phyloP scores from a whole-genome alignment of 2,113 vertebrate genomes.

The Oreocharis arfaki region DNA sequence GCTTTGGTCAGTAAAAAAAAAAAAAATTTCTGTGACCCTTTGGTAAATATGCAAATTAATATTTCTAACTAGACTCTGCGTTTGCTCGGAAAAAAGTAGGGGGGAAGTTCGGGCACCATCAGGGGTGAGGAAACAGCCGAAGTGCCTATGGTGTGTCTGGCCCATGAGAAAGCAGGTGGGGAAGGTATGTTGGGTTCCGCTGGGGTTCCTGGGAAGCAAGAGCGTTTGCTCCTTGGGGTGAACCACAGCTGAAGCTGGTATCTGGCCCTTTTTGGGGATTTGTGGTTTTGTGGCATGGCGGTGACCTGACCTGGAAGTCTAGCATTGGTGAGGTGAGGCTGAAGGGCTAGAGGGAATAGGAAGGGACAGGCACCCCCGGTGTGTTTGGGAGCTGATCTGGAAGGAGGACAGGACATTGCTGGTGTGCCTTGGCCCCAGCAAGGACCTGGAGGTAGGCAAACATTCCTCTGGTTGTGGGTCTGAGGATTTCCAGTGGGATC shows the following conservation, averaged over 20 bases:
- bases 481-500: not conserved
- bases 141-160: not conserved
- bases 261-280: not conserved
- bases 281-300: accelerated
- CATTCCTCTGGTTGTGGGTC: accelerated
- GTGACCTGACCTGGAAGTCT: not conserved
- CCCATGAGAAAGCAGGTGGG: accelerated
- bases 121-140: accelerated
- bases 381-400: not conserved
- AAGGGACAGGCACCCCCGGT: accelerated
- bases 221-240: not conserved
- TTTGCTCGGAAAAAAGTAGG: not conserved
- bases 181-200: accelerated
- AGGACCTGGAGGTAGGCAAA: not conserved
- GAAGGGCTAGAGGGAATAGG: not conserved
- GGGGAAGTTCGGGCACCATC: not conserved
- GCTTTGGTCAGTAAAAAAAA: not conserved
- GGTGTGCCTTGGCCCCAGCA: accelerated
- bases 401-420: accelerated
- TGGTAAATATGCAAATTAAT: not conserved
- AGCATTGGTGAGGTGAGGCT: not conserved
- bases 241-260: not conserved
- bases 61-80: not conserved
- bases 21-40: not conserved
- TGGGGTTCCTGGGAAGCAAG: not conserved